These are phyloP conservation scores for Andricus quercusramuli DNA, from an alignment of 2,888 invertebrate species.

Conservation along the genomic window DNA sequence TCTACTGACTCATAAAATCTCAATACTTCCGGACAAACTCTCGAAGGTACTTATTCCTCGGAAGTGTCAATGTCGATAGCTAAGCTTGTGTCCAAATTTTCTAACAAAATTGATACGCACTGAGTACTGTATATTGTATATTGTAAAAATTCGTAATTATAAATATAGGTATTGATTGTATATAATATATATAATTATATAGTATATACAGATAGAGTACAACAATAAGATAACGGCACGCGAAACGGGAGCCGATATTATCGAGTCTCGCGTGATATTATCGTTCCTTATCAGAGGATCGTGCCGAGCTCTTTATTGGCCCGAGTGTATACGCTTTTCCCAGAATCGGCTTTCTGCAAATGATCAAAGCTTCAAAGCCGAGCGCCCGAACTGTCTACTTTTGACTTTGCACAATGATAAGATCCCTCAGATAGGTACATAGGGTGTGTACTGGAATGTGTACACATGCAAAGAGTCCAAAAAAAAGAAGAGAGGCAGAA, in stretches of 20 bases:
- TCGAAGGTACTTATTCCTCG: not conserved
- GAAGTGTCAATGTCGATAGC: not conserved
- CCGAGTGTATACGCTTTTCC: constrained; percentile 18
- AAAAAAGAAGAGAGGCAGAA: not conserved
- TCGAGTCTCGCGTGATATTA: constrained; percentile 27
- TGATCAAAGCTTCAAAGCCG: constrained; percentile 38
- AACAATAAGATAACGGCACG: constrained; percentile 20
- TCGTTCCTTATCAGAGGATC: constrained; percentile 33
- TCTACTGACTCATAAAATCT: not conserved
- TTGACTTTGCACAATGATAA: constrained; percentile 38
- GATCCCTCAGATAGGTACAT: constrained; percentile 19
- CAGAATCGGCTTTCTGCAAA: constrained; percentile 37
- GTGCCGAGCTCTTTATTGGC: constrained; percentile 40
- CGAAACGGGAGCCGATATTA: constrained; percentile 38
- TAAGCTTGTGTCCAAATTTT: not conserved
- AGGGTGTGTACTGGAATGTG: constrained; percentile 28
- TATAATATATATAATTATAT: not conserved
- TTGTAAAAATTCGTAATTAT: not conserved
- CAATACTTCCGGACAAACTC: not conserved
- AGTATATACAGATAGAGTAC: constrained; percentile 3
- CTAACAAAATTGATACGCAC: not conserved
- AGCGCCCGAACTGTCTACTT: constrained; percentile 35
- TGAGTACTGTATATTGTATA: not conserved
- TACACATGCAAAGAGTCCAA: constrained; percentile 11
- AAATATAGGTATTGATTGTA: not conserved